Conservation (phyloP, 2,113 vertebrate species). For the Paramormyrops kingsleyae region DNA sequence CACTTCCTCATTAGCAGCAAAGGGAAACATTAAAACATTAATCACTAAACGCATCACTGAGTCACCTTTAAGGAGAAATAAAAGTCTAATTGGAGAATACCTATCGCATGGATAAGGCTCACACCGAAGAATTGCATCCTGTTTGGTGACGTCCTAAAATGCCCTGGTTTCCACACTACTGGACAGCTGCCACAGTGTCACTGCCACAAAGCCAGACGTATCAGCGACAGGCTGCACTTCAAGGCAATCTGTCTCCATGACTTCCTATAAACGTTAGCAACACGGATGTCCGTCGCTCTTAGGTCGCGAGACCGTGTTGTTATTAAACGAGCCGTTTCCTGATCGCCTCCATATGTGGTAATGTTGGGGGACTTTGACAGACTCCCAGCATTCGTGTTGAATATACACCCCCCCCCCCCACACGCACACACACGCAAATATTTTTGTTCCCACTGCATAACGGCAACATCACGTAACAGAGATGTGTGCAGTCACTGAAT, state of each 20-base stretch:
- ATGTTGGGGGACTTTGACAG: conserved; percentile 8
- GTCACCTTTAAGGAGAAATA: neutral
- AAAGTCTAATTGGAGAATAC: neutral
- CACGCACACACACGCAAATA: neutral
- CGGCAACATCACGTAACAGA: neutral
- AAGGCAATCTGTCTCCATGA: conserved; percentile 27
- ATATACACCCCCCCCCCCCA: neutral
- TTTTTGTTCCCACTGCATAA: neutral
- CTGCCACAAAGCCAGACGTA: neutral
- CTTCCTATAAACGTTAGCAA: conserved; percentile 41
- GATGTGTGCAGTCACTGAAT: neutral
- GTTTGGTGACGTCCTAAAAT: neutral
- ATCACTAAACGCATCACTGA: neutral
- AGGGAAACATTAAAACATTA: neutral
- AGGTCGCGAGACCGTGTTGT: conserved; percentile 52
- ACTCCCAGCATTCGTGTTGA: conserved; percentile 5
- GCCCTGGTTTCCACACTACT: neutral
- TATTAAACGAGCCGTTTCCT: conserved; percentile 46
- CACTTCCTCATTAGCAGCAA: neutral
- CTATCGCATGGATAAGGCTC: neutral
- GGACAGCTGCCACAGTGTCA: neutral
- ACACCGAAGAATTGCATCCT: neutral
- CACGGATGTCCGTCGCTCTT: conserved; percentile 35
- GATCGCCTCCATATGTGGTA: conserved; percentile 47
- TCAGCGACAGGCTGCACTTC: conserved; percentile 19